A percentile compares a stretch with the other conserved stretches of the same genome.
Conservation (phyloP, 1,140 invertebrate genomes). For the Apis laboriosa region DNA sequence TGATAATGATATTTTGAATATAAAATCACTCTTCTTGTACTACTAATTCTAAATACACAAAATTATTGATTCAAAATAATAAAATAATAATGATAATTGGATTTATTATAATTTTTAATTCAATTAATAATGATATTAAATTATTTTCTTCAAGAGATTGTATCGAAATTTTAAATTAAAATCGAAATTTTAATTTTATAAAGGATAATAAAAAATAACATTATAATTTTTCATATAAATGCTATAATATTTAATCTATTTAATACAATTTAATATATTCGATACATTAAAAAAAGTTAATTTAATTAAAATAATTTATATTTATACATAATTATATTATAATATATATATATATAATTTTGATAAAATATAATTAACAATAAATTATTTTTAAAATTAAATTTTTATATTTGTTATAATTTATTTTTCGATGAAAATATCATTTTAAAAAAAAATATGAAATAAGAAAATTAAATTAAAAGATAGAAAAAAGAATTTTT, state of each 20-base stretch:
- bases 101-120: background rate
- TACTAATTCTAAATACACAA: no score
- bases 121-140: background rate
- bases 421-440: background rate
- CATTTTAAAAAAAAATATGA: background rate
- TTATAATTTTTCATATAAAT: background rate
- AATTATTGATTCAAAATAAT: constrained; percentile 27
- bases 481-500: background rate
- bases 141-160: constrained; percentile 8
- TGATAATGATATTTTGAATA: no score
- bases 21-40: no score
- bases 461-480: background rate
- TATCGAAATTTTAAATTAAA: constrained; percentile 2
- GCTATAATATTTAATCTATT: no score
- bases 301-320: background rate
- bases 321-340: no score
- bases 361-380: background rate
- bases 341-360: background rate
- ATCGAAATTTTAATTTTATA: constrained; percentile 2
- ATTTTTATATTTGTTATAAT: background rate
- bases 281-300: background rate
- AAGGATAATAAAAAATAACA: background rate
- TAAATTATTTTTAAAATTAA: background rate
- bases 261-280: no score
- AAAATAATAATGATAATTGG: background rate